Conservation (phyloP, 2,888 invertebrate genomes). For the Ryuthela nishihirai region DNA sequence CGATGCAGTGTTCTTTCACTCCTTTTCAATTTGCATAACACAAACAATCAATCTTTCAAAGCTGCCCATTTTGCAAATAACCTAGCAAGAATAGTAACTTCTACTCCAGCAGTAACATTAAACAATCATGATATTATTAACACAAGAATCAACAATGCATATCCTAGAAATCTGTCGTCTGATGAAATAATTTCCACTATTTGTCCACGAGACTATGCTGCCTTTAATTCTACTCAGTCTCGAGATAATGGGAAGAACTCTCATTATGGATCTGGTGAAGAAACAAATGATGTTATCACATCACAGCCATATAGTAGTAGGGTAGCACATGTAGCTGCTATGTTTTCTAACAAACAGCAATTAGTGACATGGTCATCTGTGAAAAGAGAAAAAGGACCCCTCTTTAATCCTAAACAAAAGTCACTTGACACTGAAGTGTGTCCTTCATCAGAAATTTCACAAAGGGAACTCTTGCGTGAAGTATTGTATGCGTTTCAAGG, state of each 20-base stretch:
- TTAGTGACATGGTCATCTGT: background rate
- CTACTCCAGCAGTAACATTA: constrained; percentile 9
- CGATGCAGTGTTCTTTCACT: constrained; percentile 57
- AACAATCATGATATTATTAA: constrained; percentile 25
- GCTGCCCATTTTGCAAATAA: background rate
- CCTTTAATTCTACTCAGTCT: background rate
- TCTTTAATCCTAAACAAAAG: constrained; percentile 7
- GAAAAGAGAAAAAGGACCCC: constrained; percentile 3
- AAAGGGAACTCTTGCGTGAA: constrained; percentile 57
- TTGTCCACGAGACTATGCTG: too few relatives aligned
- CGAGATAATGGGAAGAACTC: background rate
- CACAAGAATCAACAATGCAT: constrained; percentile 19
- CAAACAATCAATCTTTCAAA: constrained; percentile 1
- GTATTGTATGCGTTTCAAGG: constrained; percentile 84
- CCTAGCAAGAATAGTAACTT: constrained; percentile 1
- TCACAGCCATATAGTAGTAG: constrained; percentile 5
- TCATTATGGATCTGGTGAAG: background rate
- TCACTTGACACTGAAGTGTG: background rate
- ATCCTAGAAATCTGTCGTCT: constrained; percentile 5
- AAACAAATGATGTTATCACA: too few relatives aligned
- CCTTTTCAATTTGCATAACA: constrained; percentile 44
- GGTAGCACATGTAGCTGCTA: constrained; percentile 13
- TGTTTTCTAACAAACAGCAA: constrained; percentile 21
- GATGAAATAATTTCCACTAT: constrained; percentile 14
- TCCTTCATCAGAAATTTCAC: constrained; percentile 38